Evolutionary conservation across 2,113 vertebrate species (phyloP), one percentile per base, ranked within the genome.

Genomic region (Rhea pennata): DNA sequence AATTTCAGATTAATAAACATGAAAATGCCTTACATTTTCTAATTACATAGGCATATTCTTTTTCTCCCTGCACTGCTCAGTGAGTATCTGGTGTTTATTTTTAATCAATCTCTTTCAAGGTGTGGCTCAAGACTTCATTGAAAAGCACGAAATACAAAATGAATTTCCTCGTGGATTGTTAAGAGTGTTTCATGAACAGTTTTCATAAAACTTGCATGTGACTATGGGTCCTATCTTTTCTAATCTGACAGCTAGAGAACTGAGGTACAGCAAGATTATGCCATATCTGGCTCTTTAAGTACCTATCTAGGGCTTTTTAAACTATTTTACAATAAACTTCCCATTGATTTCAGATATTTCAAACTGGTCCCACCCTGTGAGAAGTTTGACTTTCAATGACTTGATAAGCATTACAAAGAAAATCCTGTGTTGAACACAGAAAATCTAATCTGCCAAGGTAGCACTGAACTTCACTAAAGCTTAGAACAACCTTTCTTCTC

Each of bases 311-410:
- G 42, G 36, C 48, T 72, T 58, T 1, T 3, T 9, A 93, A 50
- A 42, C 24, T 15, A 40, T 42, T 39, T 42, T 58, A 62, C 33
- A 65, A n/a, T n/a, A 12, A 89, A 72, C 46, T 5, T 67, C 17
- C 48, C 70, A 12, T 1, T 58, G 82, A 67, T 13, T 46, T 39
- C 42, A 46, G 31, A 5, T 6, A 0, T 20, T 73, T 53, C 70
- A 62, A 54, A 26, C 0, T 9, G 36, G 33, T 1, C 10, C 24
- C 2, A 1, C 77, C 1, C 20, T 0, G 16, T 5, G 62, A 46
- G 3, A 13, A 20, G 0, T 7, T 0, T 5, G 23, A 27, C 36
- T 15, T 42, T 4, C 0, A 5, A 20, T 5, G 53, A 4, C 0
- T 1, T 2, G 72, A n/a, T 50, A 16, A 16, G 50, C 40, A 5